Percentiles rank a stretch among this genome's conserved stretches.
Evolutionary conservation across 2,888 invertebrate genomes (phyloP).

Genomic region (Pachymerium ferrugineum): DNA sequence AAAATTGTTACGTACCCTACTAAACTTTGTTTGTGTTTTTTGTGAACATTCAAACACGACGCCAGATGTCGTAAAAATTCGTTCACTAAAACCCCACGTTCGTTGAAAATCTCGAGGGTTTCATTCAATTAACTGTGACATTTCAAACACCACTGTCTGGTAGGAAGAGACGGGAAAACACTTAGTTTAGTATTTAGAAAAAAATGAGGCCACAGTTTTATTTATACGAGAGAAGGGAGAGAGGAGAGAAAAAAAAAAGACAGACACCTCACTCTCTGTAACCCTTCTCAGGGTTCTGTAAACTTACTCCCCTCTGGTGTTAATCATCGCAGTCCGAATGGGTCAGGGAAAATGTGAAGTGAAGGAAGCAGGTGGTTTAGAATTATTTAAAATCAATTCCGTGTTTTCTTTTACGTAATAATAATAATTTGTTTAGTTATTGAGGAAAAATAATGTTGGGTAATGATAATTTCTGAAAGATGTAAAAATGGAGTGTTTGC

Average conservation of each 20-base stretch:
- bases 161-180: background rate
- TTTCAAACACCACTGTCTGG: background rate
- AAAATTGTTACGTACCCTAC: no score
- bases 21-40: no score
- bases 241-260: background rate
- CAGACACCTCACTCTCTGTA: no score
- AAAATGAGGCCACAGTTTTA: slow-evolving; percentile 7
- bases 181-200: no score
- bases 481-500: no score
- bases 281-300: background rate
- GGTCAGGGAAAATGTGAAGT: background rate
- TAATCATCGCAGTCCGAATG: background rate
- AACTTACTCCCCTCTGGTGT: background rate
- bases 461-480: background rate
- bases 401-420: no score
- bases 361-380: background rate
- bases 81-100: no score
- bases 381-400: background rate
- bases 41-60: no score
- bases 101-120: no score
- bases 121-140: no score
- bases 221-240: background rate
- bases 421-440: no score
- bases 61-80: no score
- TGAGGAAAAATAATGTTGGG: background rate